Evolutionary conservation across 1,140 invertebrate genomes (phyloP), one percentile per base, ranked within the genome.

Genomic region (Lepidurus packardi): DNA sequence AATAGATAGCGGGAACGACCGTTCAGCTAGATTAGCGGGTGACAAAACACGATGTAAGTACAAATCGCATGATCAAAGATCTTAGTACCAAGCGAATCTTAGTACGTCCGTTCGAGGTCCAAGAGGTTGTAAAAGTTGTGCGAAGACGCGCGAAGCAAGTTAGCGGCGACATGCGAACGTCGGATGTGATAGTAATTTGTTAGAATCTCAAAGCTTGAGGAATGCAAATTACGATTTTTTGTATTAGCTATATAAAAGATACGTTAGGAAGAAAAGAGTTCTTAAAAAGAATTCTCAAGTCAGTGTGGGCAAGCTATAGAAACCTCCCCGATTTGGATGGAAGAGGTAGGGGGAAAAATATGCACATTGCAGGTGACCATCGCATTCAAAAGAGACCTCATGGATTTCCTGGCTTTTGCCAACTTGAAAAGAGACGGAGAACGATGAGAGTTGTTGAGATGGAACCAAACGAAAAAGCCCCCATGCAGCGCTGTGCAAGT

Each of bases 101-200:
- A 34, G 1, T 47, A 2, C 16, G 10, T 7, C 1, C 16, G 45
- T 13, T 65, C 53, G 3, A 13, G 6, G 53, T 65, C 53, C 53
- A 13, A 21, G n/a, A 65, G 16, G 10, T 65, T 65, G 53, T 65
- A 65, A 65, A 65, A 65, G 16, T 65, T 65, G 53, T 65, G 53
- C 53, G 53, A 65, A 65, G 53, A 65, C 53, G 21, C 53, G 21
- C 21, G n/a, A 1, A 21, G 53, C 53, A n/a, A 65, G 53, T 65
- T 65, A 65, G 53, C 53, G 53, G 21, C 53, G 53, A 13, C n/a
- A 65, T 65, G 53, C n/a, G 53, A 65, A 65, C 53, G 53, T 65
- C 53, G 53, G 53, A 65, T 65, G 53, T 65, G 53, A 65, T 65
- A 65, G 53, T 65, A 65, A 65, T 65, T 21, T 65, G 53, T 65